These are phyloP conservation scores for Ceratotherium simum DNA, from an alignment of 2,113 vertebrate species.

Conservation along the genomic window DNA sequence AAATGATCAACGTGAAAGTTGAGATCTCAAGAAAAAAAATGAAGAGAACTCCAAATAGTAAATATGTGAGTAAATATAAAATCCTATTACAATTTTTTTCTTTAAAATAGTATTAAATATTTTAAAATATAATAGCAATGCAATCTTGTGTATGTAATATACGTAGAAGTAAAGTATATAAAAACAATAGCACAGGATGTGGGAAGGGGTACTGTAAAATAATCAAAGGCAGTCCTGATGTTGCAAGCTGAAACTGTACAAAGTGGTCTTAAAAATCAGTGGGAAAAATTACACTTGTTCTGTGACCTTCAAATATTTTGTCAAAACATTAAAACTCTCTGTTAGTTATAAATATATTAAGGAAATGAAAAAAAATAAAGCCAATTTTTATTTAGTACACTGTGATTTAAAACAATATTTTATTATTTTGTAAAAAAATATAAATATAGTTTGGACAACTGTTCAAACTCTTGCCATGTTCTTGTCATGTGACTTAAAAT, in stretches of 20 bases:
- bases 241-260: neutral
- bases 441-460: neutral
- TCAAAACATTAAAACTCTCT: neutral
- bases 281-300: neutral
- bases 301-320: neutral
- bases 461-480: neutral
- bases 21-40: neutral
- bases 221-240: neutral
- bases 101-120: neutral
- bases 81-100: neutral
- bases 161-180: neutral
- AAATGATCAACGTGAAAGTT: neutral
- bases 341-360: neutral
- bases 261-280: neutral
- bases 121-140: neutral
- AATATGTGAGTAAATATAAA: neutral
- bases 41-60: neutral
- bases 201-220: neutral
- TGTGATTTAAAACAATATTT: neutral
- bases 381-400: neutral
- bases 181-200: neutral
- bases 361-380: neutral
- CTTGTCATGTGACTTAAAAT: neutral
- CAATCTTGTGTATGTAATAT: neutral
- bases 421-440: neutral